A percentile compares a stretch with the other conserved stretches of the same genome.
Evolutionary conservation across 2,888 invertebrate species (phyloP).

Genomic region (Microdon myrmicae): DNA sequence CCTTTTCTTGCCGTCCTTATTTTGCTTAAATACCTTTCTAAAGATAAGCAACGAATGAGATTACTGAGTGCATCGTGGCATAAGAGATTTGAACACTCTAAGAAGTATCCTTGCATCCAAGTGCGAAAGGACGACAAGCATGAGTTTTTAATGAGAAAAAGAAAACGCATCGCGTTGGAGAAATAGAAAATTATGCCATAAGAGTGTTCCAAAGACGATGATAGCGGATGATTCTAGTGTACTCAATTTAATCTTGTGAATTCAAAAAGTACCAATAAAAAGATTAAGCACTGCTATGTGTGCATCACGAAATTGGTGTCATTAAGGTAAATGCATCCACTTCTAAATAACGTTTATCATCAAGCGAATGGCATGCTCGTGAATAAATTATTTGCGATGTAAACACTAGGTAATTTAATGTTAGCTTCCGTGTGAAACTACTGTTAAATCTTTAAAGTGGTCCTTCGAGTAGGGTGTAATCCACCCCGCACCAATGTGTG

Average conservation of each 20-base stretch:
- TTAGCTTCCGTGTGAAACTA: background rate
- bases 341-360: slow-evolving; percentile 29
- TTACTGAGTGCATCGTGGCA: slow-evolving; percentile 30
- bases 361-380: background rate
- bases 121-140: slow-evolving; percentile 18
- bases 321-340: slow-evolving; percentile 35
- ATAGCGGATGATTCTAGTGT: slow-evolving; percentile 31
- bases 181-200: slow-evolving; percentile 7
- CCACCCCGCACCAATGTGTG: too few species aligned
- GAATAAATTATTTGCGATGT: slow-evolving; percentile 23
- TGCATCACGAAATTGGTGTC: slow-evolving; percentile 37
- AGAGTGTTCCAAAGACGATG: slow-evolving; percentile 32
- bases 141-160: slow-evolving; percentile 44
- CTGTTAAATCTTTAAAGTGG: slow-evolving; percentile 12
- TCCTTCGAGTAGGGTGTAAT: slow-evolving; percentile 23
- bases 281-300: slow-evolving; percentile 24
- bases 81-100: slow-evolving; percentile 26
- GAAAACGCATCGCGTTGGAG: slow-evolving; percentile 8
- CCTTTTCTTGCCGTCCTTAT: background rate
- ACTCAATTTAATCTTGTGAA: slow-evolving; percentile 44
- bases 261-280: slow-evolving; percentile 45
- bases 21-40: slow-evolving; percentile 25
- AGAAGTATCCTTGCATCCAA: slow-evolving; percentile 24
- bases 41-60: slow-evolving; percentile 34
- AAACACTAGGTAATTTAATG: slow-evolving; percentile 19